Conservation (phyloP, 1,140 invertebrate genomes). For the Centruroides sculpturatus region DNA sequence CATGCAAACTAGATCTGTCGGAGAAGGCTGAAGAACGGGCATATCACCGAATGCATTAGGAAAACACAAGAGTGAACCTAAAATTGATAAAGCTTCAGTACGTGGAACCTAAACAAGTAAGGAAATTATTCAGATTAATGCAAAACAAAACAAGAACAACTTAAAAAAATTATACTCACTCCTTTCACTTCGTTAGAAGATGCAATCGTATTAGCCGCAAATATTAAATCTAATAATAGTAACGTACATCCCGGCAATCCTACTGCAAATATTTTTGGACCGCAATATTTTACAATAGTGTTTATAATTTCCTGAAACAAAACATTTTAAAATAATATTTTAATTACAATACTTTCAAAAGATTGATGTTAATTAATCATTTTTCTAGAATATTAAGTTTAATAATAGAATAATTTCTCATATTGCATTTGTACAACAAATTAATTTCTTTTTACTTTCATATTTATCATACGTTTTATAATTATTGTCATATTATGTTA, state of each 20-base stretch:
- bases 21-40: constrained; percentile 63
- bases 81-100: constrained; percentile 77
- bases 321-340: too few relatives aligned
- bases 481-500: too few relatives aligned
- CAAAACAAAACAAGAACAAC: not conserved
- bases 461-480: too few relatives aligned
- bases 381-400: too few relatives aligned
- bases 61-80: constrained; percentile 70
- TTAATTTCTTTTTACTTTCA: too few relatives aligned
- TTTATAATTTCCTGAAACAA: constrained; percentile 42
- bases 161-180: constrained; percentile 30
- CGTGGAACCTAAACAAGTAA: constrained; percentile 50
- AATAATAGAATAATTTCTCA: too few relatives aligned
- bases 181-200: constrained; percentile 61
- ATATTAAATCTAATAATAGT: constrained; percentile 73
- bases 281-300: constrained; percentile 27
- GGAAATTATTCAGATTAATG: constrained; percentile 4
- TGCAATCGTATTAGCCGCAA: constrained; percentile 72
- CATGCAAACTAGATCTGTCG: constrained; percentile 48
- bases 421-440: too few relatives aligned
- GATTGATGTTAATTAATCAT: too few relatives aligned
- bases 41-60: constrained; percentile 58
- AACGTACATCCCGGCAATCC: constrained; percentile 76
- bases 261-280: constrained; percentile 59
- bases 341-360: too few relatives aligned